These are phyloP conservation scores for Cirrhinus molitorella DNA, from an alignment of 2,797 vertebrate genomes.

Conservation along the genomic window DNA sequence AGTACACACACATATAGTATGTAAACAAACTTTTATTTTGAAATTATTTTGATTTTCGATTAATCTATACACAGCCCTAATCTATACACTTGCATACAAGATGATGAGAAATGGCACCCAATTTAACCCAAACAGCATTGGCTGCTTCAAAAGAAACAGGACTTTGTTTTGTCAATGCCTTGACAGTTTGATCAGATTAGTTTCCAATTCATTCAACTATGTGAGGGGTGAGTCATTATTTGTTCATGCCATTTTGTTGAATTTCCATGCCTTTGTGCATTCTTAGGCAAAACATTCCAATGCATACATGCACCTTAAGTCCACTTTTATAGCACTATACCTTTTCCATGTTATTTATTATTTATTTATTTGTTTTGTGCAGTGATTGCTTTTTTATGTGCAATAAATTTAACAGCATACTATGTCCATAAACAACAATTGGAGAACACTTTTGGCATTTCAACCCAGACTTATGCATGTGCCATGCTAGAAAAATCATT, in stretches of 20 bases:
- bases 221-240: slow-evolving; percentile 38
- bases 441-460: background rate
- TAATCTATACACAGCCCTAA: too few species aligned
- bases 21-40: too few species aligned
- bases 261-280: slow-evolving; percentile 42
- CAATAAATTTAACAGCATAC: background rate
- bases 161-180: background rate
- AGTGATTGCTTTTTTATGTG: slow-evolving; percentile 19
- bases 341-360: background rate
- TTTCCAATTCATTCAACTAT: slow-evolving; percentile 17
- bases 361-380: background rate
- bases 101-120: slow-evolving; percentile 14
- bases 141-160: slow-evolving; percentile 4
- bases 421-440: too few species aligned
- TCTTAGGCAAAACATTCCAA: slow-evolving; percentile 40
- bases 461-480: background rate
- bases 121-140: background rate
- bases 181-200: slow-evolving; percentile 21
- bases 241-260: slow-evolving; percentile 33
- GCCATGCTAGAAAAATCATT: background rate
- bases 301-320: slow-evolving; percentile 44
- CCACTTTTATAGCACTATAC: background rate
- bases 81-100: background rate
- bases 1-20: too few species aligned
- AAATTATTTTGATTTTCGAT: too few species aligned